Conservation (phyloP, 2,113 vertebrate genomes). For the Hystrix brachyura region DNA sequence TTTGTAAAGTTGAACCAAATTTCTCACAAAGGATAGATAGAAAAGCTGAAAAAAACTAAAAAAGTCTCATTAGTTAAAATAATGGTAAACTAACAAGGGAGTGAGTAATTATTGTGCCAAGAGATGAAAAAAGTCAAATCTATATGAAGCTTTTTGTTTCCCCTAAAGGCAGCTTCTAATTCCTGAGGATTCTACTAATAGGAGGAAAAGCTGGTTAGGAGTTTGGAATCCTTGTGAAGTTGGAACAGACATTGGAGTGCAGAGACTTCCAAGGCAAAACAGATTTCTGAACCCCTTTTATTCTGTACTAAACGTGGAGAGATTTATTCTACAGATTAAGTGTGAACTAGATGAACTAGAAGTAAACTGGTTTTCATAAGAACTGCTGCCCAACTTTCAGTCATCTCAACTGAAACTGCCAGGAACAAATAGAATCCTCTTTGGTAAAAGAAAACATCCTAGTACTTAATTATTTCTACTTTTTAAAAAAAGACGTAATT, state of each 20-base stretch:
- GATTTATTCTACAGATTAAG: not conserved
- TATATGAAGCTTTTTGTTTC: not conserved
- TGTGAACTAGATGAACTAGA: not conserved
- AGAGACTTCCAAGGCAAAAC: not conserved
- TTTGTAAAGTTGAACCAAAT: not conserved
- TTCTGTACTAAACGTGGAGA: not conserved
- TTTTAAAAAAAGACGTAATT: not conserved
- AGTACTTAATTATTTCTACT: not conserved
- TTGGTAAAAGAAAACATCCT: not conserved
- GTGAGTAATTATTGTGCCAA: not conserved
- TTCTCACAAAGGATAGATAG: not conserved
- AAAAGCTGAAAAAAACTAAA: not conserved
- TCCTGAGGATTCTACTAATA: not conserved
- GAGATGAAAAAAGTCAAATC: not conserved
- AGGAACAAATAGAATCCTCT: constrained; percentile 21
- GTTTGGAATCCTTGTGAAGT: not conserved
- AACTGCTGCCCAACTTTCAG: not conserved
- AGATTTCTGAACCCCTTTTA: not conserved
- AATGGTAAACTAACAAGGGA: constrained; percentile 24
- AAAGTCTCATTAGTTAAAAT: constrained; percentile 27
- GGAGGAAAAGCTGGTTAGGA: not conserved
- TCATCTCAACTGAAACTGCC: not conserved
- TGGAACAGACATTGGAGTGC: not conserved
- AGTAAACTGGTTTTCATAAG: not conserved
- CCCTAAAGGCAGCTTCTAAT: not conserved